Base-by-base conservation (phyloP, 2,888 invertebrate genomes). In the Ormyrus labotus region DNA sequence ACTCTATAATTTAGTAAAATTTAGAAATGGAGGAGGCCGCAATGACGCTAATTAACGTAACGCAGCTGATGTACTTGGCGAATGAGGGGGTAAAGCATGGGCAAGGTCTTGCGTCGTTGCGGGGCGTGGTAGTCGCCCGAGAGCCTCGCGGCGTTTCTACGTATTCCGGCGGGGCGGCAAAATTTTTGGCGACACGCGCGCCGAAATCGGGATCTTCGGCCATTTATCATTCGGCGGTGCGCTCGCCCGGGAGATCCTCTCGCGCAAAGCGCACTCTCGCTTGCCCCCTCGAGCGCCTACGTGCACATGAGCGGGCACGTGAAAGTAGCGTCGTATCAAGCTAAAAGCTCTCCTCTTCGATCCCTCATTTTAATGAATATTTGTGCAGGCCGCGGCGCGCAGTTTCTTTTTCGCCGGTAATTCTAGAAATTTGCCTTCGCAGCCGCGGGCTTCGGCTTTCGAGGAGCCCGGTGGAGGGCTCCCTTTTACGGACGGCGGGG, bases 121-220 rank as follows among this genome's bases (percentile, higher is more conserved):
- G 82, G 85, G 88, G 87, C 88, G 88, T 88, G 88, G 86, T 83
- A 81, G 19, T 74, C 13, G 87, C 87, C 88, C 82, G 81, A 76
- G 45, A 86, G 88, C 87, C 47, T 55, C 11, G 11, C 7, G 79
- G n/a, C 13, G 47, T 6, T n/a, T 34, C 48, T 8, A 13, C 7
- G 48, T 19, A 13, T 19, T 19, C 1, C 19, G 10, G 3, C n/a
- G 9, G 10, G 10, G 58, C 7, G 1, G 19, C 11, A 51, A 73
- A 63, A 79, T 57, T 79, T 79, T 79, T 57, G 63, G 68, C 73
- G 73, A 69, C 73, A 45, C 47, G 65, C 10, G 45, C 34, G 34
- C 53, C 19, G 19, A 45, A 13, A 19, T 76, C 63, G 68, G 53
- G 48, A 48, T 70, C 70, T 1, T 1, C 45, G 57, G 63, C 68